Evolutionary conservation across 2,797 vertebrate genomes (phyloP), one percentile per base, ranked within the genome.

Genomic region (Clarias platycephalus): DNA sequence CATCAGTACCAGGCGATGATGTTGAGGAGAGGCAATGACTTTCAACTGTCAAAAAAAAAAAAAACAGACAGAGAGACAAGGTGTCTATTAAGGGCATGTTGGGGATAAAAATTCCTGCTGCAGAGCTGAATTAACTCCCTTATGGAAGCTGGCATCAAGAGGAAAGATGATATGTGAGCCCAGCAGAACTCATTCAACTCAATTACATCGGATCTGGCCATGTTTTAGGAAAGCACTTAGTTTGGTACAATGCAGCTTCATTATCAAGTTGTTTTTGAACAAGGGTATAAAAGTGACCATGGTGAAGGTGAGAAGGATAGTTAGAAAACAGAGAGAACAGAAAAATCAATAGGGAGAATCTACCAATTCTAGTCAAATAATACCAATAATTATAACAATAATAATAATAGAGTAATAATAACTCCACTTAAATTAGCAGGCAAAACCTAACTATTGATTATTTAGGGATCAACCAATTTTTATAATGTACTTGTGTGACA

Each of bases 131-230:
- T 26, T 34, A 67, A 68, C 77, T 81, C 68, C 49, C 86, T 87
- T 86, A 55, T 82, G 80, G 70, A 63, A 84, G 80, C 82, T 87
- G 80, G 80, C 70, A 72, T 84, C 84, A 31, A 84, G 74, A 71
- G 40, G 81, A 83, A 88, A 89, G 89, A 84, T 72, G 80, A 89
- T 88, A 85, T 89, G 88, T 84, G 90, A 91, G 91, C 86, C 88
- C 83, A 83, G 31, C 84, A 86, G 81, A 62, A 58, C 83, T 88
- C 87, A 78, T 88, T 92, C 86, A 92, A 88, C 87, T 87, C 66
- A 83, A 85, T 86, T 87, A 90, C 91, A 92, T 90, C 86, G 88
- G 91, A 93, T 91, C 91, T 89, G 89, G 89, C 88, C 88, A 87
- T 84, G 55, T 72, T 86, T 84, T 76, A 83, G 81, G 26, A 40